A percentile compares a stretch with the other conserved stretches of the same genome.
Evolutionary conservation across 2,113 vertebrate genomes (phyloP).

Genomic region (Planiliza haematocheilus): DNA sequence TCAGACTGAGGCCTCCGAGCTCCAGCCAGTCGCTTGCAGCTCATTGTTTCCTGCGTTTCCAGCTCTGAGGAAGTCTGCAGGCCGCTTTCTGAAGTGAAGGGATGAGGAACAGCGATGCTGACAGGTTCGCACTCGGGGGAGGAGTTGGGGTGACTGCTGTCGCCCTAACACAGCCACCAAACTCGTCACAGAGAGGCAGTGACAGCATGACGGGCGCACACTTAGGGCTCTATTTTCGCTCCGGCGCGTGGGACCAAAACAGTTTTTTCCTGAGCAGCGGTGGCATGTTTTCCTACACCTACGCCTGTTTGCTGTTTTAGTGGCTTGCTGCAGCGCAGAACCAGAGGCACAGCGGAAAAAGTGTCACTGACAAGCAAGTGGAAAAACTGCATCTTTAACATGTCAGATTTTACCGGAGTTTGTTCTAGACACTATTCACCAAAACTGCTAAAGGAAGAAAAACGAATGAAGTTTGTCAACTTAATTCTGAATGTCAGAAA

Average conservation of each 20-base stretch:
- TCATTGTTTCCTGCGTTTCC: no score
- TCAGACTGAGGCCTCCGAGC: not conserved
- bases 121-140: constrained; percentile 25
- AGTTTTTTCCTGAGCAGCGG: not conserved
- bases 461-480: no score
- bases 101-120: not conserved
- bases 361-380: no score
- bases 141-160: constrained; percentile 3
- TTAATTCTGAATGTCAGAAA: no score
- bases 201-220: constrained; percentile 1
- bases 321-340: not conserved
- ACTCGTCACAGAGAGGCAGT: not conserved
- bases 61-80: not conserved
- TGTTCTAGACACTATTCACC: no score
- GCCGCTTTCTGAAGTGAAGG: constrained; percentile 1
- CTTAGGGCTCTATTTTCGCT: not conserved
- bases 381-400: no score
- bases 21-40: not conserved
- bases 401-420: no score
- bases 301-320: not conserved
- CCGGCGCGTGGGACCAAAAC: not conserved
- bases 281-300: not conserved
- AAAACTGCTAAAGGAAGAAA: no score
- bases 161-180: not conserved
- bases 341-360: not conserved